A percentile compares a stretch with the other conserved stretches of the same genome.
These are phyloP conservation scores for Rhagonycha fulva DNA, from an alignment of 2,888 invertebrate genomes.

Conservation along the genomic window DNA sequence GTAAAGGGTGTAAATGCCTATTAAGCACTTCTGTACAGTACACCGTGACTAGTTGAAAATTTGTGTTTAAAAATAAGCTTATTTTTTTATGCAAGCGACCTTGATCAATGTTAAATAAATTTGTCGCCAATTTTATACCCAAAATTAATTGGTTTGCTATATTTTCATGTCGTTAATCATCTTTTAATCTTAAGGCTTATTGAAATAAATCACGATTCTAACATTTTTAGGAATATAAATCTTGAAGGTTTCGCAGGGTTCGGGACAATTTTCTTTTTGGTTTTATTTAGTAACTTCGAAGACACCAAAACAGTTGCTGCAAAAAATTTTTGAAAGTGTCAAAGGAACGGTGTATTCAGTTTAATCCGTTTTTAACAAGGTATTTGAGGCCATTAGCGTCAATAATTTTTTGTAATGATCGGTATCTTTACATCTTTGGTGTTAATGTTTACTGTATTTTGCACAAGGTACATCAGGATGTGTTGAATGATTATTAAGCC, in stretches of 20 bases:
- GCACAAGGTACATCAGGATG: not conserved
- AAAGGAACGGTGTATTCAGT: not conserved
- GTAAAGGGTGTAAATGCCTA: slow-evolving; percentile 53
- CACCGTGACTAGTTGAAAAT: slow-evolving; percentile 38
- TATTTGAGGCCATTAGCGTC: not conserved
- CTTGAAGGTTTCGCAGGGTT: not conserved
- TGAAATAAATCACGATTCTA: not conserved
- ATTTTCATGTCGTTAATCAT: not conserved
- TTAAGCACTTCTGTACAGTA: slow-evolving; percentile 42
- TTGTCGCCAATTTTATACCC: not conserved
- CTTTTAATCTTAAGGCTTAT: not conserved
- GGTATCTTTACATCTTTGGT: not conserved
- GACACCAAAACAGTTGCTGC: not conserved
- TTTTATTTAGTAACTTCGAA: not conserved
- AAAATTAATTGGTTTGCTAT: not conserved
- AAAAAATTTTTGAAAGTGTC: not conserved
- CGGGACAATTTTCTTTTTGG: not conserved
- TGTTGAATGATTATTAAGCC: not conserved
- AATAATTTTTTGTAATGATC: not conserved
- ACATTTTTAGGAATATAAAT: not conserved
- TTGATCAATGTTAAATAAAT: not conserved
- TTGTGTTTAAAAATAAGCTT: slow-evolving; percentile 4
- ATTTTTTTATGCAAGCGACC: not conserved
- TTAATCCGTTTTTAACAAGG: slow-evolving; percentile 8
- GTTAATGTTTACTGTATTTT: not conserved